Base-by-base conservation (phyloP, 2,888 invertebrate genomes). In the Linyphia triangularis region DNA sequence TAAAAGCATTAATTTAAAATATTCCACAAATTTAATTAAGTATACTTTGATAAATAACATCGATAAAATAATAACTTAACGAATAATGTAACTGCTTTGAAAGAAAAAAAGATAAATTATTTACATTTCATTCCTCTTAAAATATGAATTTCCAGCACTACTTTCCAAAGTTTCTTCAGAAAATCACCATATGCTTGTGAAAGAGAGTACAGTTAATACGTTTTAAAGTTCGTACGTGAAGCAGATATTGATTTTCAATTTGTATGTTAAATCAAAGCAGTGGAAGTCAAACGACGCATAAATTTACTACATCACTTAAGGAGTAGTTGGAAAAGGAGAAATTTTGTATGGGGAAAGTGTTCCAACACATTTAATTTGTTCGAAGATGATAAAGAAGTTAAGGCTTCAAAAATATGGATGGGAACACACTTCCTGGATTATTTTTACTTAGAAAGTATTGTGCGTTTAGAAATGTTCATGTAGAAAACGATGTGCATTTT, bases 181-280 rank as follows among this genome's bases (percentile, higher is more conserved):
- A 78, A 65, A 78, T 78, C 65, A 78, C 43, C 63, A 67, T 65
- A 65, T 51, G 63, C 78, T 78, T 78, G 37, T 65, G 28, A 51
- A 51, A 51, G 51, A 33, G 82, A 82, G 69, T 40, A 28, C 59
- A 59, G 63, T 84, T 75, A 84, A 69, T 84, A 84, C 30, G 84
- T 40, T 75, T 65, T 77, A 73, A 84, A 84, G 57, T 57, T 67
- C 40, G 51, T 57, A 73, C 26, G 57, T 33, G 37, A 26, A 75
- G 28, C 63, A 43, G 57, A 37, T 84, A 84, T 84, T 59, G 84
- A 84, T 84, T 84, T 84, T 84, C 84, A 84, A 84, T 84, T 84
- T 84, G 75, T 75, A 75, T 84, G 75, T 65, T 84, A 84, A 84
- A 84, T 84, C 84, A 67, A 65, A 84, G 75, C 63, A 67, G 84